Percentiles rank a stretch among this genome's conserved stretches.
Conservation (phyloP, 2,888 invertebrate species). For the Loripinus fragilis region DNA sequence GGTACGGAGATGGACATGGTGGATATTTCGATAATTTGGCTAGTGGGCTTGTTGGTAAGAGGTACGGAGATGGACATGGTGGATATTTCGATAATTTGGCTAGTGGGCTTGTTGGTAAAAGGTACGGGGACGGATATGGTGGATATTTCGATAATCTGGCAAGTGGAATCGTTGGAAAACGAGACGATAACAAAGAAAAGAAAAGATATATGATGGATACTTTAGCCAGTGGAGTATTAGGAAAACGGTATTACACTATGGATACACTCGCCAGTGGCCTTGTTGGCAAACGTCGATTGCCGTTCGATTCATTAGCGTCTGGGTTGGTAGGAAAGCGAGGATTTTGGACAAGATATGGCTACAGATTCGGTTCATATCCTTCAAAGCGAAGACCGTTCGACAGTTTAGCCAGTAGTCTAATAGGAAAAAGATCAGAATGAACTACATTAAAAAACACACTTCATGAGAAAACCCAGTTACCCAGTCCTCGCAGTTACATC, state of each 20-base stretch:
- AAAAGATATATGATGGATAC: constrained; percentile 6
- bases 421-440: constrained; percentile 29
- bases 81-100: constrained; percentile 36
- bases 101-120: constrained; percentile 38
- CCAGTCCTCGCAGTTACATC: no score
- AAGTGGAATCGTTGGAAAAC: constrained; percentile 40
- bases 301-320: constrained; percentile 20
- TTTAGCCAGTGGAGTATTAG: constrained; percentile 10
- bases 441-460: no score
- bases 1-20: constrained; percentile 23
- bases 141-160: constrained; percentile 36
- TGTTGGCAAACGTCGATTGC: constrained; percentile 10
- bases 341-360: constrained; percentile 1
- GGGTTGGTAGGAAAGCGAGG: neutral
- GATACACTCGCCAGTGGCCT: constrained; percentile 18
- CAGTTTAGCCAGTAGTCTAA: constrained; percentile 30
- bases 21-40: constrained; percentile 15
- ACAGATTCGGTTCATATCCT: constrained; percentile 19
- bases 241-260: constrained; percentile 9
- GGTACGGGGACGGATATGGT: constrained; percentile 17
- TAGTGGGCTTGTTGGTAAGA: constrained; percentile 30
- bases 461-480: no score
- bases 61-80: constrained; percentile 17
- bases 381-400: constrained; percentile 29
- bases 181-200: neutral